Evolutionary conservation across 2,888 invertebrate genomes (phyloP), one percentile per base, ranked within the genome.

Genomic region (Hemistola chrysoprasaria): DNA sequence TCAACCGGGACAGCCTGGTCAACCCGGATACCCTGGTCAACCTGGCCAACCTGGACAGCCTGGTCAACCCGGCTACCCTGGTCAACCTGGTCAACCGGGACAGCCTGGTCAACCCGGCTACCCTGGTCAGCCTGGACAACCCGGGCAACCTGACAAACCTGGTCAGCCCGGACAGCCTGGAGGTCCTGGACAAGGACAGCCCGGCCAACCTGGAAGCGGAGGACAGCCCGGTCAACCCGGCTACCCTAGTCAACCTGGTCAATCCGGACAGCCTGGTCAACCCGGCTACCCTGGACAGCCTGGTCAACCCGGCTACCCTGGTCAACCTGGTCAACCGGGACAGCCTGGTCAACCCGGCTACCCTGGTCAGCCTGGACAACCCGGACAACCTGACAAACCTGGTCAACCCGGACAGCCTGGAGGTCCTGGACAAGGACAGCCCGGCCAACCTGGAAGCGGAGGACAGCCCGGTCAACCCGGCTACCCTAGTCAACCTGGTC

Each of bases 21-120:
- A 50, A 1, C 50, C 50, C 10, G 50, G 50, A 4, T 22, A 32
- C 0, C 58, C 59, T 4, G 53, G 57, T 4, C 11, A 52, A 1
- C 54, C 59, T 6, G 59, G 57, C 1, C 21, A 48, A 2, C 53
- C 51, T 3, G 56, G 54, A 0, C 6, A 48, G 0, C 57, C 56
- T 1, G 57, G 58, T 0, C 11, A 22, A 1, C 41, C 41, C n/a
- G 47, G 43, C 1, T 37, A 48, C 2, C 33, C 36, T 0, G 40
- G 45, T 0, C 23, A 35, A 6, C 90, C 56, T 8, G n/a, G n/a
- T n/a, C n/a, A n/a, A n/a, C n/a, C n/a, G n/a, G 64, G 56, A n/a
- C 16, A 51, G 0, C 59, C 59, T 1, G 59, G 57, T 8, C 42
- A 42, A 24, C n/a, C n/a, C n/a, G 59, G 62, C 0, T 48, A 52